Evolutionary conservation across 2,113 vertebrate genomes (phyloP).

Genomic region (Xenopus borealis): DNA sequence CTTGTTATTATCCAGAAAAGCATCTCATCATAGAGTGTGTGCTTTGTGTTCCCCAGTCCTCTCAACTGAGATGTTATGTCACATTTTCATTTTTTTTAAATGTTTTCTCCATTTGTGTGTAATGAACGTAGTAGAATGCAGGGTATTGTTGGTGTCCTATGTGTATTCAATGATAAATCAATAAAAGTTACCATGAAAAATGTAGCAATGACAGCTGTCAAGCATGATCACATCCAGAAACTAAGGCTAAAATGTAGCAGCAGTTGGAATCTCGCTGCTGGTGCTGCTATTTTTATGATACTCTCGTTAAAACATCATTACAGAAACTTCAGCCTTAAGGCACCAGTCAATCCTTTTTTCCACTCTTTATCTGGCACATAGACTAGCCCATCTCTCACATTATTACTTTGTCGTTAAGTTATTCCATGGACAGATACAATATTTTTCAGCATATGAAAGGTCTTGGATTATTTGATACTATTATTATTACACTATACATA

Average conservation of each 20-base stretch:
- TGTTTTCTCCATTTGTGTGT: too few relatives aligned
- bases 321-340: neutral
- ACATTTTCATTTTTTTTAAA: too few relatives aligned
- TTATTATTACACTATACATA: too few relatives aligned
- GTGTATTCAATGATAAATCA: too few relatives aligned
- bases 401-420: neutral
- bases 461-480: too few relatives aligned
- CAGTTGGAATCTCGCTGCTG: neutral
- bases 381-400: neutral
- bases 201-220: neutral
- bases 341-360: constrained; percentile 4
- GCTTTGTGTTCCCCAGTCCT: too few relatives aligned
- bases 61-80: too few relatives aligned
- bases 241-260: neutral
- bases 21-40: too few relatives aligned
- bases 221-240: neutral
- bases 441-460: neutral
- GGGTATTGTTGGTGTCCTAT: too few relatives aligned
- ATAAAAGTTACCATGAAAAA: too few relatives aligned
- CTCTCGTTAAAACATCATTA: constrained; percentile 8
- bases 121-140: too few relatives aligned
- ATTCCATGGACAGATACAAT: neutral
- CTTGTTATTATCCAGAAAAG: too few relatives aligned
- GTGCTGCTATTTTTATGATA: constrained; percentile 1
- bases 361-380: neutral